phyloP scores from a whole-genome alignment of 2,113 vertebrate genomes.

The Neoarius graeffei region DNA sequence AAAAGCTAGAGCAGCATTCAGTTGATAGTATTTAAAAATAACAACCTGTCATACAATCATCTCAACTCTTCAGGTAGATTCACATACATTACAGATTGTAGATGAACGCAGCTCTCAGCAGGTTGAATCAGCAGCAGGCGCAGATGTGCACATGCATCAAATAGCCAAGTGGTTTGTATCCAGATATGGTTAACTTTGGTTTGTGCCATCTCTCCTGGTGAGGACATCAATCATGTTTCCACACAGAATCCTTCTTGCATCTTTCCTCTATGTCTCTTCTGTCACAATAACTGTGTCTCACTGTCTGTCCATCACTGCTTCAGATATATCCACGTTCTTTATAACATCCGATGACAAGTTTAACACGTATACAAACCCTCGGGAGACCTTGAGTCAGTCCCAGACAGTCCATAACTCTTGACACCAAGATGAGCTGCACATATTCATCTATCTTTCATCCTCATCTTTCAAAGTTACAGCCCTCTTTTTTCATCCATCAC shows the following conservation, averaged over 20 bases:
- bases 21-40: constrained; percentile 16
- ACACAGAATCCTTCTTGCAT: constrained; percentile 30
- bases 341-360: constrained; percentile 40
- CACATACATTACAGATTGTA: constrained; percentile 27
- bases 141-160: constrained; percentile 45
- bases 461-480: neutral
- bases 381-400: neutral
- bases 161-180: constrained; percentile 31
- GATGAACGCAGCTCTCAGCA: neutral
- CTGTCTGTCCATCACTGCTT: constrained; percentile 23
- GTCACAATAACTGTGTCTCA: constrained; percentile 26
- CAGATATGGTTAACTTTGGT: constrained; percentile 21
- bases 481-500: constrained; percentile 1
- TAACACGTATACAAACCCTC: constrained; percentile 35
- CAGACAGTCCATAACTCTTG: neutral
- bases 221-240: constrained; percentile 25
- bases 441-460: constrained; percentile 14
- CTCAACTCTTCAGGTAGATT: neutral
- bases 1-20: constrained; percentile 13
- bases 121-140: constrained; percentile 13
- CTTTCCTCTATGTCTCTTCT: constrained; percentile 9
- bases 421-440: neutral
- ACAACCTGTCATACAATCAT: constrained; percentile 23
- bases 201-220: constrained; percentile 49
- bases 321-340: constrained; percentile 24